These are phyloP conservation scores for Leptopilina boulardi DNA, from an alignment of 1,140 invertebrate species.

Conservation along the genomic window DNA sequence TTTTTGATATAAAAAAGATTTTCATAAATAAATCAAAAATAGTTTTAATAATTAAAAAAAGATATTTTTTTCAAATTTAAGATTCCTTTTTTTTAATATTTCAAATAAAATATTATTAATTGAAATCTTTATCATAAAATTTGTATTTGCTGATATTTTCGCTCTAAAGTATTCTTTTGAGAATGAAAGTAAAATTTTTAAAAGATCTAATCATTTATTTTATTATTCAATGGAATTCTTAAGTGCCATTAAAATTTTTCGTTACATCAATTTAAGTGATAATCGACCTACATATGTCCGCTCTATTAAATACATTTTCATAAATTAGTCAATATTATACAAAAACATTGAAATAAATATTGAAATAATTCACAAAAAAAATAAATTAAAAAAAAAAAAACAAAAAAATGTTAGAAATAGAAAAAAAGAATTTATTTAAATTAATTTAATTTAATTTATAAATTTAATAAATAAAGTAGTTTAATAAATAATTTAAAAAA, in stretches of 20 bases:
- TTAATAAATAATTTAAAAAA: no score
- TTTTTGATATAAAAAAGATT: no score
- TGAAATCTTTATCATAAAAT: neutral
- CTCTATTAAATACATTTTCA: neutral
- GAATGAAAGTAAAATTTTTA: conserved; percentile 10
- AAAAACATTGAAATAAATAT: no score
- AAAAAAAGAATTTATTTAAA: no score
- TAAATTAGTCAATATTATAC: neutral
- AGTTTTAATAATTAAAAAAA: neutral
- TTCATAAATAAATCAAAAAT: neutral
- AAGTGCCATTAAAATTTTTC: neutral
- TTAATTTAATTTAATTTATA: no score
- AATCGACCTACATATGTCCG: neutral
- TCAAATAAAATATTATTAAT: neutral
- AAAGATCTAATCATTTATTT: neutral
- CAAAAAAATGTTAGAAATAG: no score
- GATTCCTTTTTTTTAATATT: no score
- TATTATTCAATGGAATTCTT: neutral
- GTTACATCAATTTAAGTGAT: neutral
- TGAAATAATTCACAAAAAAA: no score
- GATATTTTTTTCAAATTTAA: no score
- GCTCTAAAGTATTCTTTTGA: neutral
- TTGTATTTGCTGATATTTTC: neutral
- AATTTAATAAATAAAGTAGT: no score
- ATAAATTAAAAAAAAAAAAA: no score